phyloP scores from a whole-genome alignment of 2,113 vertebrate species.

The Euleptes europaea region DNA sequence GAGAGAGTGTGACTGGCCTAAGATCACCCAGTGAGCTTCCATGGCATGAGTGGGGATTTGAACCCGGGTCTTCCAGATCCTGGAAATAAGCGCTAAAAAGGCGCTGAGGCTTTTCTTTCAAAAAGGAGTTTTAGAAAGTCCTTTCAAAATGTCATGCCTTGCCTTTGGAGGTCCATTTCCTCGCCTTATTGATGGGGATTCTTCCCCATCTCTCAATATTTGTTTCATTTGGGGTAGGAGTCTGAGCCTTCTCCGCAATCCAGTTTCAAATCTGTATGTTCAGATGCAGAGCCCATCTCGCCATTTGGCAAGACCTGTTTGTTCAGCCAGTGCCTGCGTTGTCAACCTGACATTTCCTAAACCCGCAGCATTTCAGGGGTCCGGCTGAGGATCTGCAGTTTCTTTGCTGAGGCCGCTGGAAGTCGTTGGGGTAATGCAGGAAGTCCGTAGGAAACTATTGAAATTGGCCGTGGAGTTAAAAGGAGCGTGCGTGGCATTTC shows the following conservation, averaged over 20 bases:
- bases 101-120: background rate
- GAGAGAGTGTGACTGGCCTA: too few relatives aligned
- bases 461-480: conserved; percentile 49
- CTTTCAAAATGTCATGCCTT: background rate
- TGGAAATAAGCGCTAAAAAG: background rate
- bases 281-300: background rate
- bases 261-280: background rate
- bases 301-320: background rate
- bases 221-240: background rate
- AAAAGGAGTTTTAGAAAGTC: background rate
- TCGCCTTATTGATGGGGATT: background rate
- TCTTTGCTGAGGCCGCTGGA: background rate
- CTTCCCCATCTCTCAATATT: background rate
- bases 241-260: background rate
- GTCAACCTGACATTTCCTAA: background rate
- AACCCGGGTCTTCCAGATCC: too few relatives aligned
- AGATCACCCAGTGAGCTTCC: too few relatives aligned
- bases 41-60: too few relatives aligned
- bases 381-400: background rate
- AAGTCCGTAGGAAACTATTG: background rate
- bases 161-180: too few relatives aligned
- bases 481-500: conserved; percentile 47
- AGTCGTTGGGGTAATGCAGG: background rate
- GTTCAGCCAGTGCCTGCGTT: background rate
- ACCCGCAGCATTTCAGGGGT: background rate